Evolutionary conservation across 2,797 vertebrate genomes (phyloP).

Genomic region (Esox lucius): DNA sequence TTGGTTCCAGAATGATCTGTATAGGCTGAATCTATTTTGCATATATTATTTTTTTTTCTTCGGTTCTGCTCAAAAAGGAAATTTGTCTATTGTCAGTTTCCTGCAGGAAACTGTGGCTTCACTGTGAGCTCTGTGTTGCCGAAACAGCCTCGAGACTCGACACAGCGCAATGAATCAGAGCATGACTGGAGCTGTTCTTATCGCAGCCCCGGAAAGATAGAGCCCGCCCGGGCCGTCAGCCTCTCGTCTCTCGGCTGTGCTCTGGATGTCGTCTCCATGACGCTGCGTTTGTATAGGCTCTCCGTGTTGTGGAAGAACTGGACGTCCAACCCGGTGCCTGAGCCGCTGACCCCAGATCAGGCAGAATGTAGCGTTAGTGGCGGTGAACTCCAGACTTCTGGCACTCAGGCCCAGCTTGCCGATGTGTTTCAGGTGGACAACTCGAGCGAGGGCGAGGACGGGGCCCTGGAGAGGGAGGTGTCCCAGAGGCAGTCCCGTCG

Average conservation of each 20-base stretch:
- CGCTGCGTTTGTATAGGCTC: constrained; percentile 79
- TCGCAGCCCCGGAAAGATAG: background rate
- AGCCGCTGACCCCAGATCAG: constrained; percentile 19
- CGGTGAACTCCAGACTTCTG: background rate
- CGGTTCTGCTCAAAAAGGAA: constrained; percentile 58
- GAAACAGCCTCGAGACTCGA: background rate
- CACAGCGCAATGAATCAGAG: background rate
- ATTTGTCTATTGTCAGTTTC: constrained; percentile 78
- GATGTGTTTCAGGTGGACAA: constrained; percentile 93
- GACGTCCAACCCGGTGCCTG: constrained; percentile 87
- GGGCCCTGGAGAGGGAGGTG: constrained; percentile 83
- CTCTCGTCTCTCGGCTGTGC: constrained; percentile 52
- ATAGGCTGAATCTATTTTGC: constrained; percentile 55
- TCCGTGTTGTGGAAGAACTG: constrained; percentile 86
- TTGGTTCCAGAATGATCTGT: constrained; percentile 41
- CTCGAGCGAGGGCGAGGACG: constrained; percentile 84
- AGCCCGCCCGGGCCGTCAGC: background rate
- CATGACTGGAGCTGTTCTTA: constrained; percentile 13
- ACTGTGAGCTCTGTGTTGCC: constrained; percentile 62
- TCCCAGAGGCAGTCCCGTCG: constrained; percentile 82
- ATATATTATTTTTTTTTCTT: constrained; percentile 34
- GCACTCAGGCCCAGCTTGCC: constrained; percentile 31
- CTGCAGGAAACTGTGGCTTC: constrained; percentile 83
- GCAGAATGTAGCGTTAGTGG: background rate
- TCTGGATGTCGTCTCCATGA: constrained; percentile 70